Base-by-base conservation (phyloP, 2,888 invertebrate species). In the Drosophila infuscata region DNA sequence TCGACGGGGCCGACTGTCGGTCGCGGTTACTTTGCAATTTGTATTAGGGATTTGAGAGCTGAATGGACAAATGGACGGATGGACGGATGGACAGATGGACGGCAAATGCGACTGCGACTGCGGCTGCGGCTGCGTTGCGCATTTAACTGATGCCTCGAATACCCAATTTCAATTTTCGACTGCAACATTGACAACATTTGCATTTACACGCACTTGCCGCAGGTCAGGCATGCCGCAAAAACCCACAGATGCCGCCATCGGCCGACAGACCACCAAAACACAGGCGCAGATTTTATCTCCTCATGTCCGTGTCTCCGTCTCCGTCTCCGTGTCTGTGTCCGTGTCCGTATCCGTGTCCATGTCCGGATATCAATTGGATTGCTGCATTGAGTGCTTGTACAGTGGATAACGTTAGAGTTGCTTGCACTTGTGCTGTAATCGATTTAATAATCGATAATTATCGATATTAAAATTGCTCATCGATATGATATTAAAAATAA, bases 11-110 rank as follows among this genome's bases (percentile, higher is more conserved):
- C 53, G 43, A 43, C 20, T 11, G 70, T 59, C 53, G 80, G 79
- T 83, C 90, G 91, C 87, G 91, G 91, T 88, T 91, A 84, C 89
- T 91, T 91, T 88, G 91, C 91, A 91, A 92, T 91, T 91, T 91
- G 91, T 91, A 90, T 82, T 86, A 87, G 83, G 87, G 87, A 86
- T 83, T 86, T 79, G 54, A 54, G 67, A 60, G 59, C 67, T 79
- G 78, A 83, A 79, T 81, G 76, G 64, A 74, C 12, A 12, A 15
- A 48, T 48, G 29, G 51, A 46, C 17, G 25, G 9, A 29, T 29
- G 38, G 11, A 54, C 29, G 29, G 36, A 48, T 48, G 29, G 51
- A 46, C 17, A 17, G 9, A 29, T 29, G 38, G 11, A 54, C 29
- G 29, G 36, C 46, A 20, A 46, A 20, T 46, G 46, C 67, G 60